These are phyloP conservation scores for Chrysotoxum bicinctum DNA, from an alignment of 2,888 invertebrate genomes.

Conservation along the genomic window DNA sequence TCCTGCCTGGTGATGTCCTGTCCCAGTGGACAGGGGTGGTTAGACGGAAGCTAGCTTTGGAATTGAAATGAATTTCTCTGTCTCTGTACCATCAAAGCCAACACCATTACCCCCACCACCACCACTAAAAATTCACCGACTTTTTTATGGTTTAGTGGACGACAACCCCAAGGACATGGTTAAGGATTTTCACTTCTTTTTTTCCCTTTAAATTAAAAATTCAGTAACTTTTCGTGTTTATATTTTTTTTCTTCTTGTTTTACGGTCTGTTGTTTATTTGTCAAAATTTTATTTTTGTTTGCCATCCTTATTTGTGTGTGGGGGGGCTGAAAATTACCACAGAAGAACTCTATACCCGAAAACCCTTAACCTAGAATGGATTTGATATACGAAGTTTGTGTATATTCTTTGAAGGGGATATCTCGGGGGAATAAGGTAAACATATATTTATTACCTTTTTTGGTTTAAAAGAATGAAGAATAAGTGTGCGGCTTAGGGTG, in stretches of 20 bases:
- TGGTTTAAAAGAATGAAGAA: neutral
- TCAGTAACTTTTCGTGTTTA: slow-evolving; percentile 25
- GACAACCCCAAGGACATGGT: slow-evolving; percentile 38
- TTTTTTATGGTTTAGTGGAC: slow-evolving; percentile 23
- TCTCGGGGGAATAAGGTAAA: slow-evolving; percentile 44
- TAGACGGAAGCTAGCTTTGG: slow-evolving; percentile 27
- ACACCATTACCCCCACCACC: neutral
- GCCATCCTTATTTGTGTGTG: neutral
- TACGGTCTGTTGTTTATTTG: neutral
- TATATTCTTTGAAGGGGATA: slow-evolving; percentile 15
- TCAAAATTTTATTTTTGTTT: neutral
- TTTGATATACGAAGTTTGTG: slow-evolving; percentile 26
- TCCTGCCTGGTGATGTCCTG: slow-evolving; percentile 33
- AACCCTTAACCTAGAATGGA: neutral
- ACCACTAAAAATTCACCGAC: neutral
- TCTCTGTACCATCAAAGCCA: neutral
- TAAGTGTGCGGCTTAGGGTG: neutral
- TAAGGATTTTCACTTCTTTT: slow-evolving; percentile 12
- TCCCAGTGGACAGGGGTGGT: neutral
- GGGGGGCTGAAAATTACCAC: slow-evolving; percentile 5
- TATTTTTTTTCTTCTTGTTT: neutral
- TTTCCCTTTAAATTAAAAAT: slow-evolving; percentile 44
- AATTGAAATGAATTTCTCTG: slow-evolving; percentile 24
- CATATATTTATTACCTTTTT: slow-evolving; percentile 51
- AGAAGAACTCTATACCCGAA: slow-evolving; percentile 3